Base-by-base conservation (phyloP, 2,888 invertebrate species). In the Melieria omissa region DNA sequence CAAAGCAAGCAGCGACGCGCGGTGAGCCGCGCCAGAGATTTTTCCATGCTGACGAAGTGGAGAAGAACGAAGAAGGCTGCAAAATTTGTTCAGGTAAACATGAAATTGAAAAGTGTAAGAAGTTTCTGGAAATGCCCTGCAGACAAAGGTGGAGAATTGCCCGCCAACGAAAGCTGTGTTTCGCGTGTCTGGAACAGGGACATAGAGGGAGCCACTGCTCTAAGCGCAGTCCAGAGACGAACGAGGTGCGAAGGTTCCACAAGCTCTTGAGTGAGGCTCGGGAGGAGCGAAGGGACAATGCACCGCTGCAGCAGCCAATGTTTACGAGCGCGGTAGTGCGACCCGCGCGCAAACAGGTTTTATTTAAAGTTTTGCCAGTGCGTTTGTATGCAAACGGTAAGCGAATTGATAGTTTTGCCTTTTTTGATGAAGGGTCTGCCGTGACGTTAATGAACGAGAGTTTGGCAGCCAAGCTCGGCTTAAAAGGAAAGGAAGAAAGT, bases 231-330 rank as follows among this genome's bases (percentile, higher is more conserved):
- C 29, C 29, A 29, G 29, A 29, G 29, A 29, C 29, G 3, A 29
- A 29, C 29, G 29, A 29, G 29, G 29, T 29, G 29, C 54, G 74
- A 74, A 41, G 74, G 76, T 42, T 76, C 72, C 8, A 61, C 74
- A 16, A 49, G 73, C 7, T 70, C 70, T 7, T 52, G 72, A 16
- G 65, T 73, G 4, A 70, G 0, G 66, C 69, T 46, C 57, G 68
- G 4, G 64, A 74, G 9, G 70, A 61, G 8, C n/a, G 66, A 42
- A 70, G 52, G 12, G 75, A 72, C n/a, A 65, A 67, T 47, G 65
- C 46, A 60, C 54, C 65, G 45, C 52, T 67, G 41, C 58, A 49
- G 60, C 65, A 68, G 47, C 69, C 67, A 58, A 61, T 75, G 12
- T 62, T 68, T 10, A 57, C 45, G 6, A 62, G 44, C 42, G 58